Conservation (phyloP, 2,888 invertebrate genomes). For the Cephus pulcher region DNA sequence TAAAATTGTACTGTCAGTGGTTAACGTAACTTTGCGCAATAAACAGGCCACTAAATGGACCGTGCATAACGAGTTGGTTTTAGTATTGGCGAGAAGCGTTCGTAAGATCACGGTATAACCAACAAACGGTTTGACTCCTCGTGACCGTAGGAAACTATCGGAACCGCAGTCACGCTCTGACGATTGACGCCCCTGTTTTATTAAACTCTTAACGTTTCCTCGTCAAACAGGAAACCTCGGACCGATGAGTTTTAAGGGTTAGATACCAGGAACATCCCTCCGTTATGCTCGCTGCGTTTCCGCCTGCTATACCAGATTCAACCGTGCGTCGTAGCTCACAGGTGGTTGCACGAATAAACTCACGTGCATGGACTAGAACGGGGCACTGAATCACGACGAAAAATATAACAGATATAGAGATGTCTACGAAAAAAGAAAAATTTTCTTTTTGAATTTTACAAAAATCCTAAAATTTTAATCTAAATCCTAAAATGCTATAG, state of each 20-base stretch:
- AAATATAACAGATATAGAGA: background rate
- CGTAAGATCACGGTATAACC: constrained; percentile 25
- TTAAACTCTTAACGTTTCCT: constrained; percentile 41
- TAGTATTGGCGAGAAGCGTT: constrained; percentile 13
- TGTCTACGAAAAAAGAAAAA: background rate
- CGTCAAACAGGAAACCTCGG: constrained; percentile 47
- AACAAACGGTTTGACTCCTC: constrained; percentile 25
- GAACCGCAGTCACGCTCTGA: constrained; percentile 39
- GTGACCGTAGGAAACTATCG: constrained; percentile 14
- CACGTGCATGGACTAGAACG: background rate
- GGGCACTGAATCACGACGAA: background rate
- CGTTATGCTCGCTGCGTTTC: constrained; percentile 48
- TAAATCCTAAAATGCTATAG: background rate
- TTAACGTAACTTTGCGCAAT: background rate
- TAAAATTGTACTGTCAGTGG: background rate
- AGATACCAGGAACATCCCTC: constrained; percentile 40
- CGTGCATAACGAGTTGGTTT: constrained; percentile 4
- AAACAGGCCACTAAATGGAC: constrained; percentile 16
- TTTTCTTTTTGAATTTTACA: too few relatives aligned
- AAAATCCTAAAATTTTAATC: too few relatives aligned
- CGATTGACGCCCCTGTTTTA: constrained; percentile 33
- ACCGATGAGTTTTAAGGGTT: constrained; percentile 47
- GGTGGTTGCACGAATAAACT: constrained; percentile 1
- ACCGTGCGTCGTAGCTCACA: constrained; percentile 1
- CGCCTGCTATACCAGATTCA: constrained; percentile 20